These are phyloP conservation scores for Anastrepha obliqua DNA, from an alignment of 1,140 invertebrate genomes.

Conservation along the genomic window DNA sequence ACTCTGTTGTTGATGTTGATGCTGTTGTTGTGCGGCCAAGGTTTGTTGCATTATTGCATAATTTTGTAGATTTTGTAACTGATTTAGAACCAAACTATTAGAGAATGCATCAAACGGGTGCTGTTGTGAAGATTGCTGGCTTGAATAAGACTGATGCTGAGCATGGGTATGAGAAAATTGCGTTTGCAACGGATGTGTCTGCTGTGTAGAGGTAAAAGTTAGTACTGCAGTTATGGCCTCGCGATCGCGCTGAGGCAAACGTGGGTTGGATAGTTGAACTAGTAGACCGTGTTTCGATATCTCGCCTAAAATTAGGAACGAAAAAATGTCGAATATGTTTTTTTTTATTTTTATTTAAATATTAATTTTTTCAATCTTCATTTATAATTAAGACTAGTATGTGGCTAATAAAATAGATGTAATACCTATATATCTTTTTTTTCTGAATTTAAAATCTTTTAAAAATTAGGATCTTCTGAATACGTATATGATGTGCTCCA, in stretches of 20 bases:
- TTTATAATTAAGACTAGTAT: too few species aligned
- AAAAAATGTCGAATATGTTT: not conserved
- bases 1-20: slow-evolving; percentile 49
- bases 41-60: slow-evolving; percentile 69
- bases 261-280: slow-evolving; percentile 70
- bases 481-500: too few species aligned
- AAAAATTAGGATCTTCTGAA: too few species aligned
- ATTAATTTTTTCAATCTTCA: too few species aligned
- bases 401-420: too few species aligned
- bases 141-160: slow-evolving; percentile 7
- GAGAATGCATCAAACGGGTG: slow-evolving; percentile 70
- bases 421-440: too few species aligned
- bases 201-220: slow-evolving; percentile 71
- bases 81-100: slow-evolving; percentile 69
- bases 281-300: slow-evolving; percentile 71
- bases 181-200: slow-evolving; percentile 60
- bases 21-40: slow-evolving; percentile 64
- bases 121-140: slow-evolving; percentile 60
- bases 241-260: slow-evolving; percentile 66
- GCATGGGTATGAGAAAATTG: not conserved
- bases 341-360: too few species aligned
- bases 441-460: too few species aligned
- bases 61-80: slow-evolving; percentile 71
- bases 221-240: slow-evolving; percentile 71
- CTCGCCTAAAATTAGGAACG: slow-evolving; percentile 61